Base-by-base conservation (phyloP, 1,140 invertebrate genomes). In the Tetragonula clypearis region DNA sequence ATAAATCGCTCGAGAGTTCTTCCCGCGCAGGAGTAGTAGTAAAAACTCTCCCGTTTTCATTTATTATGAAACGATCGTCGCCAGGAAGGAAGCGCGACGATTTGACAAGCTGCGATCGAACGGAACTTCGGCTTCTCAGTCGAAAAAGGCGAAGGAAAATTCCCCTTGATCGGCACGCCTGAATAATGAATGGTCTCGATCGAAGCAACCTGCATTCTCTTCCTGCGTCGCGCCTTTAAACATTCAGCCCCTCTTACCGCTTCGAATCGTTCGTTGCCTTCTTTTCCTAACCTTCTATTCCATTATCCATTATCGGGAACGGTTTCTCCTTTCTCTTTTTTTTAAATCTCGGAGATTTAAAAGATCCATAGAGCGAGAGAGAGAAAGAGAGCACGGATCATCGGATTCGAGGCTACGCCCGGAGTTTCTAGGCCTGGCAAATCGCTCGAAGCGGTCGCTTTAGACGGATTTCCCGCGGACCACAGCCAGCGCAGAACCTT, bases 151-250 rank as follows among this genome's bases (percentile, higher is more conserved):
- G 65, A 58, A 65, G 85, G 83, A 85, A 88, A 89, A 87, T 90
- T 86, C 77, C 79, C 82, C 68, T 71, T 86, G 87, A 88, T 92
- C 90, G 90, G 90, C 74, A 81, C 71, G 6, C 49, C 66, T 91
- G 90, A 92, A 92, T 92, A 92, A 92, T 91, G 90, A 82, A 92
- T 90, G 84, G 41, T 8, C 86, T 60, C 73, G n/a, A 89, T 91
- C 85, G 88, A 76, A 69, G 62, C 62, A 65, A 81, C 78, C 79
- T 56, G 78, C 81, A 89, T 89, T 90, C 82, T 85, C 82, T 88
- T 86, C 79, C 41, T 49, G 41, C 85, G 71, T 60, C 69, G 26
- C 53, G 65, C 56, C 79, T 89, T 90, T 88, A 90, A 90, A 90
- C 82, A 82, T 90, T 90, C 82, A 90, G 72, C 58, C 66, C 79